These are phyloP conservation scores for Aphis craccivora DNA, from an alignment of 1,140 invertebrate genomes.

Conservation along the genomic window DNA sequence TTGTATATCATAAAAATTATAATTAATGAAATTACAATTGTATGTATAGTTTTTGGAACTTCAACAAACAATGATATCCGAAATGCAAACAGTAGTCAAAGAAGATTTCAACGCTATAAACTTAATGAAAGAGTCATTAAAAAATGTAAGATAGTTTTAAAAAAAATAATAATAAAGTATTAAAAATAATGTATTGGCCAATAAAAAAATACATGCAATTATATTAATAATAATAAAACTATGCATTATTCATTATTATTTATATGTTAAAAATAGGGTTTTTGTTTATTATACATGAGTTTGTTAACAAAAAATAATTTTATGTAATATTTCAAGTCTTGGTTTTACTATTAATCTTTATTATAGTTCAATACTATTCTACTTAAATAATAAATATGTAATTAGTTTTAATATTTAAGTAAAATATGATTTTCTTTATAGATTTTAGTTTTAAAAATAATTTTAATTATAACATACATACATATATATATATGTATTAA, in stretches of 20 bases:
- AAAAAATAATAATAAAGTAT: background rate
- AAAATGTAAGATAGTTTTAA: slow-evolving; percentile 38
- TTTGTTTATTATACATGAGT: background rate
- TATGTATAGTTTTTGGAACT: slow-evolving; percentile 37
- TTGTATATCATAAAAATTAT: too few species aligned
- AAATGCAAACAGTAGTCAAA: slow-evolving; percentile 50
- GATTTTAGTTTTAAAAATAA: background rate
- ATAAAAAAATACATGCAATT: background rate
- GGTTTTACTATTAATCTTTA: background rate
- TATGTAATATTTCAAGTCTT: background rate
- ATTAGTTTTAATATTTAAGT: background rate
- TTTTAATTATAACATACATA: background rate
- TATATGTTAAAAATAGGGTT: background rate
- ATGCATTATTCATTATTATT: background rate
- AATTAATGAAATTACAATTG: background rate
- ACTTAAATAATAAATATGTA: background rate
- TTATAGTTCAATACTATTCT: background rate
- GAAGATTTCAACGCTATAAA: slow-evolving; percentile 50
- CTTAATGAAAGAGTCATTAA: slow-evolving; percentile 46
- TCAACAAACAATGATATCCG: slow-evolving; percentile 51
- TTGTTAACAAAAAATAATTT: background rate
- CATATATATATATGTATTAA: too few species aligned
- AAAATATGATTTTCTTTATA: background rate
- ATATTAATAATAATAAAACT: background rate
- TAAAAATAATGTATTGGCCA: background rate